phyloP scores from a whole-genome alignment of 1,140 invertebrate genomes.

The Plectus sambesii region DNA sequence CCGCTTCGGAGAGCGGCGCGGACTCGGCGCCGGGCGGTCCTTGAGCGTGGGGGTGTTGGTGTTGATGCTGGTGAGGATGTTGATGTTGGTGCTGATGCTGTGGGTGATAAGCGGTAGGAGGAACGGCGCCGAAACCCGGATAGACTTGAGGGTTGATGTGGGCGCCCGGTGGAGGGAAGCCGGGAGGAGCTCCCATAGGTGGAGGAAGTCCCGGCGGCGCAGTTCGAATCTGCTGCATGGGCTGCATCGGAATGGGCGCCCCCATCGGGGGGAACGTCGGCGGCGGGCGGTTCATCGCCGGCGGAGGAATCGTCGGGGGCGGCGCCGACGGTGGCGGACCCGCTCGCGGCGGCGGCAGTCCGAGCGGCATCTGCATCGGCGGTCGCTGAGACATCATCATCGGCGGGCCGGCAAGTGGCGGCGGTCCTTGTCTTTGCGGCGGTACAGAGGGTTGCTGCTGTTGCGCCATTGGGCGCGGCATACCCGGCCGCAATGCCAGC shows the following conservation, averaged over 20 bases:
- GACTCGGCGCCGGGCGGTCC: conserved; percentile 42
- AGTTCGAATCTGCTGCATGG: conserved; percentile 10
- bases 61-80: background rate
- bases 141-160: conserved; percentile 42
- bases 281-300: conserved; percentile 27
- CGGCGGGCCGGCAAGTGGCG: conserved; percentile 55
- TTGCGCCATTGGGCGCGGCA: conserved; percentile 78
- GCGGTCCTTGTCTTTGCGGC: conserved; percentile 53
- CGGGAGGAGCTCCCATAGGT: conserved; percentile 15
- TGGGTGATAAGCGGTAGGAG: conserved; percentile 10
- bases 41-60: conserved; percentile 18
- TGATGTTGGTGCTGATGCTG: conserved; percentile 7
- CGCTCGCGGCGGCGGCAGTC: conserved; percentile 14
- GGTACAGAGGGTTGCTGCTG: conserved; percentile 27
- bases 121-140: conserved; percentile 21
- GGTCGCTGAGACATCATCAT: conserved; percentile 47
- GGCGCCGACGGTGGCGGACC: conserved; percentile 8
- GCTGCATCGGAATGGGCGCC: conserved; percentile 7
- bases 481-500: conserved; percentile 49
- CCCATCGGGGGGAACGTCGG: conserved; percentile 15
- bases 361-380: conserved; percentile 24
- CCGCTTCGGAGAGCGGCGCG: conserved; percentile 66
- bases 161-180: conserved; percentile 30
- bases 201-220: background rate
- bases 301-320: conserved; percentile 4